Conservation (phyloP, 2,888 invertebrate species). For the Halocaridina rubra region DNA sequence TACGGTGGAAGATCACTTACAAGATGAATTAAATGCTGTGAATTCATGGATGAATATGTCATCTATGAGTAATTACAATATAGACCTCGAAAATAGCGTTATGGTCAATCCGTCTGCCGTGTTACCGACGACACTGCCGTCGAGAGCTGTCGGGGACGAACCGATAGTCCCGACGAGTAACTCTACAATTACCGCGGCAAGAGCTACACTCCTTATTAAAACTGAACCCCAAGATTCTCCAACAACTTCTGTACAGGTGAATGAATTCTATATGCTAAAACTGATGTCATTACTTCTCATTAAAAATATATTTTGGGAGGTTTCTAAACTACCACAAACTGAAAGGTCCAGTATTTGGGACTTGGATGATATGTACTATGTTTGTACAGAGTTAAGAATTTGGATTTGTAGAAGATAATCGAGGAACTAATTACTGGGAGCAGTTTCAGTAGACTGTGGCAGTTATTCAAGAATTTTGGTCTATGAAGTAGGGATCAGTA, state of each 20-base stretch:
- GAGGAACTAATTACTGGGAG: too few species aligned
- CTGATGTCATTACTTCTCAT: too few species aligned
- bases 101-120: slow-evolving; percentile 93
- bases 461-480: too few species aligned
- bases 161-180: not conserved
- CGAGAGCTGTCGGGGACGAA: slow-evolving; percentile 15
- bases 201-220: slow-evolving; percentile 35
- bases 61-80: slow-evolving; percentile 70
- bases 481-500: too few species aligned
- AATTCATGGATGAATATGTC: slow-evolving; percentile 61
- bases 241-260: slow-evolving; percentile 46
- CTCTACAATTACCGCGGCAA: slow-evolving; percentile 5
- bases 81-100: slow-evolving; percentile 79
- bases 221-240: slow-evolving; percentile 33
- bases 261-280: not conserved
- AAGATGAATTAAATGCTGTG: slow-evolving; percentile 47
- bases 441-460: too few species aligned
- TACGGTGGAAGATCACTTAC: slow-evolving; percentile 17
- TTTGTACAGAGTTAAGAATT: too few species aligned
- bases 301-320: too few species aligned
- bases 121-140: slow-evolving; percentile 76
- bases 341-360: too few species aligned
- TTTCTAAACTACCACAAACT: too few species aligned
- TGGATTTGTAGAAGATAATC: too few species aligned
- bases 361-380: too few species aligned